phyloP scores from a whole-genome alignment of 2,113 vertebrate genomes.

The Oryzias javanicus region DNA sequence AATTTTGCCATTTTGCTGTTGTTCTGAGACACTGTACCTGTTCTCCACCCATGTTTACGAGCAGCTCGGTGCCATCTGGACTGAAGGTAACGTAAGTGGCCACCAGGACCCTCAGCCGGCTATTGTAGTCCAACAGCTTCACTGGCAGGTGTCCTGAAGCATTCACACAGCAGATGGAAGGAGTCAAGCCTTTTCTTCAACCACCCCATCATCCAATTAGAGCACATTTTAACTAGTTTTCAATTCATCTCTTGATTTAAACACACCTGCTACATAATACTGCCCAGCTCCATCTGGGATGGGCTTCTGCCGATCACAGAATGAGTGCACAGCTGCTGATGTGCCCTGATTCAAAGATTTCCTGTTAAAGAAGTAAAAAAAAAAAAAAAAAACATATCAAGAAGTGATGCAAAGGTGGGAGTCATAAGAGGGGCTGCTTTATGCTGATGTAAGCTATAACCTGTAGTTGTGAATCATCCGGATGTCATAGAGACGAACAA shows the following conservation, averaged over 20 bases:
- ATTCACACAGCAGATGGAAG: slow-evolving; percentile 5
- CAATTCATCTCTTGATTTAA: neutral
- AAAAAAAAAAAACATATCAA: neutral
- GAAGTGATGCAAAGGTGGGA: neutral
- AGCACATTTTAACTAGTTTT: neutral
- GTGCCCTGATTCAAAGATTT: slow-evolving; percentile 88
- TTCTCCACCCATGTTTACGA: slow-evolving; percentile 99
- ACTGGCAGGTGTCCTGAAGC: slow-evolving; percentile 90
- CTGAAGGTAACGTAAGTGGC: slow-evolving; percentile 98
- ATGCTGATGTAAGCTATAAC: slow-evolving; percentile 51
- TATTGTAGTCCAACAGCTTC: slow-evolving; percentile 95
- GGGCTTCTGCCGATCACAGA: slow-evolving; percentile 91
- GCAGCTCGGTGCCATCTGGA: slow-evolving; percentile 93
- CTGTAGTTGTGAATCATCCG: slow-evolving; percentile 99
- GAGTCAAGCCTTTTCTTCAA: slow-evolving; percentile 8
- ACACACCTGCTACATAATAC: slow-evolving; percentile 96
- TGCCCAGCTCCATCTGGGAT: slow-evolving; percentile 94
- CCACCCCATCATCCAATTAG: neutral
- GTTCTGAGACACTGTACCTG: slow-evolving; percentile 78
- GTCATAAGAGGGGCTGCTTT: no score
- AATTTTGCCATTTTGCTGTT: neutral
- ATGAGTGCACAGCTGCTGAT: slow-evolving; percentile 89
- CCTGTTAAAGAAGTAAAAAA: slow-evolving; percentile 61
- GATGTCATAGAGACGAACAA: slow-evolving; percentile 96
- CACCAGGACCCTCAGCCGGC: slow-evolving; percentile 91